phyloP scores from a whole-genome alignment of 2,888 invertebrate species.

The Trachelus troglodyta region DNA sequence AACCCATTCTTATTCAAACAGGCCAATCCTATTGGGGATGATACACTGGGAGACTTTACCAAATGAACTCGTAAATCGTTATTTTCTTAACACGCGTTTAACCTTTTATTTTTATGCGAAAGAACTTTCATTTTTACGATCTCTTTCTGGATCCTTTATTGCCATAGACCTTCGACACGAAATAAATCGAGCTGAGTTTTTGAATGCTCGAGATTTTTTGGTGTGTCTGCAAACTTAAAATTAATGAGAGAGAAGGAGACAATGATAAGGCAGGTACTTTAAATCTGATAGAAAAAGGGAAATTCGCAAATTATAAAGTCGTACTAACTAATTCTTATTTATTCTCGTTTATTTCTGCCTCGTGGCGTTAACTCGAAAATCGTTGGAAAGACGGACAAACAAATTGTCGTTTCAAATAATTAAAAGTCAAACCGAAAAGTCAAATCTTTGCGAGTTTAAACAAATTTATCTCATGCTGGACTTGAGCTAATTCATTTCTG shows the following conservation, averaged over 20 bases:
- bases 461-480: slow-evolving; percentile 49
- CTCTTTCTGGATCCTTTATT: too few species aligned
- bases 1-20: neutral
- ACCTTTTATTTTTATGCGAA: too few species aligned
- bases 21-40: neutral
- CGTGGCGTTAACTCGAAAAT: neutral
- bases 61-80: slow-evolving; percentile 16
- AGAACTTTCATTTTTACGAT: too few species aligned
- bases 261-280: neutral
- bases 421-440: slow-evolving; percentile 34
- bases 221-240: too few species aligned
- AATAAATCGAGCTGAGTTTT: too few species aligned
- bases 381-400: neutral
- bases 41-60: slow-evolving; percentile 7
- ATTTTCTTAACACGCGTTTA: neutral
- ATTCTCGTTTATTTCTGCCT: too few species aligned
- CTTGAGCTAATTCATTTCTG: slow-evolving; percentile 58
- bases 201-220: too few species aligned
- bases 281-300: neutral
- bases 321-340: neutral
- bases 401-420: slow-evolving; percentile 27
- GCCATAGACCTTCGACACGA: too few species aligned
- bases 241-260: neutral
- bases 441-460: slow-evolving; percentile 41
- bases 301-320: neutral